Percentiles rank a stretch among this genome's conserved stretches.
Evolutionary conservation across 2,113 vertebrate species (phyloP).

Genomic region (Thalassarche chlororhynchos): DNA sequence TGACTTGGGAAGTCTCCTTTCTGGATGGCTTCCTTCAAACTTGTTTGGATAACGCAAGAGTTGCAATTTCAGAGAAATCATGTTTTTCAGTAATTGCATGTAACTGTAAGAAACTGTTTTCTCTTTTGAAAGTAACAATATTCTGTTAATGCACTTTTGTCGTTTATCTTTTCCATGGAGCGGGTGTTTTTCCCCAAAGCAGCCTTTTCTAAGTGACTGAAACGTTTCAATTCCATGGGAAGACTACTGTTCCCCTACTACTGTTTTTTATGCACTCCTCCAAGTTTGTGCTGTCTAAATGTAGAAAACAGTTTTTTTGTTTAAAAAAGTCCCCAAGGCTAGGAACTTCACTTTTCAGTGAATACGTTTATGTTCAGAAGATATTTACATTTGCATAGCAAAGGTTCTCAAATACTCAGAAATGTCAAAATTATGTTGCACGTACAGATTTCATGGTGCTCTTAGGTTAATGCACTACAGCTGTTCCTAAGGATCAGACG

Average conservation of each 20-base stretch:
- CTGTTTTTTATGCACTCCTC: neutral
- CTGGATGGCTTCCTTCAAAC: neutral
- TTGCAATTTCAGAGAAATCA: neutral
- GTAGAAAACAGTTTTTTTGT: neutral
- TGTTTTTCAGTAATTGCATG: neutral
- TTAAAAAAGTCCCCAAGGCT: neutral
- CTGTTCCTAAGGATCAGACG: accelerated
- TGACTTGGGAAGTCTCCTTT: neutral
- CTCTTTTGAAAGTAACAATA: neutral
- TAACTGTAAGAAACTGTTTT: neutral
- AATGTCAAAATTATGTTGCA: accelerated
- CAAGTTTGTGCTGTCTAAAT: neutral
- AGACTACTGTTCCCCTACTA: neutral
- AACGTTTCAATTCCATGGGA: neutral
- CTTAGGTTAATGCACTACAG: accelerated
- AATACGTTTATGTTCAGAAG: neutral
- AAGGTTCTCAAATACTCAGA: neutral
- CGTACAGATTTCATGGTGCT: accelerated
- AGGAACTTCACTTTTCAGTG: neutral
- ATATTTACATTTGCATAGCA: neutral
- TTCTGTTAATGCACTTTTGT: neutral
- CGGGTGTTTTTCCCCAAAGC: neutral
- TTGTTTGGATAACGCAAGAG: neutral
- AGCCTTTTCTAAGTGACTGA: neutral
- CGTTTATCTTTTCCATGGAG: neutral